phyloP scores from a whole-genome alignment of 2,113 vertebrate species.

The Nycticryphes semicollaris region DNA sequence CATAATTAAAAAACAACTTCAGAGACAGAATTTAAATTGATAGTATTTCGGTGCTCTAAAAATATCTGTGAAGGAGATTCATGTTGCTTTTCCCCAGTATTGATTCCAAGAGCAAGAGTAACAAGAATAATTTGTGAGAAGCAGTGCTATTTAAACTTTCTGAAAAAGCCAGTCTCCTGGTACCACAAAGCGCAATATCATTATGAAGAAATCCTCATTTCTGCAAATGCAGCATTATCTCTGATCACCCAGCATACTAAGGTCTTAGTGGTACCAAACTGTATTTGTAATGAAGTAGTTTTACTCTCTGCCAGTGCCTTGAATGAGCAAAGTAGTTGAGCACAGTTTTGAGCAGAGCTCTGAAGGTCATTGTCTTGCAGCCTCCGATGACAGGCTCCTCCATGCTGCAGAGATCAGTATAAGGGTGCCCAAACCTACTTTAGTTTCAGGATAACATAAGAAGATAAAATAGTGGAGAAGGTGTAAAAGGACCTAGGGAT shows the following conservation, averaged over 20 bases:
- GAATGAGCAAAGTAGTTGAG: neutral
- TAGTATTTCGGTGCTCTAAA: neutral
- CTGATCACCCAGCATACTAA: neutral
- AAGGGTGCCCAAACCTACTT: neutral
- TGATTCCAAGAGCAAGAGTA: neutral
- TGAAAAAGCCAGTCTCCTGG: neutral
- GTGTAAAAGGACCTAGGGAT: neutral
- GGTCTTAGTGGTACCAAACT: neutral
- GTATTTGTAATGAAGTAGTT: neutral
- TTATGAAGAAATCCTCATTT: neutral
- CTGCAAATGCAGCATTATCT: neutral
- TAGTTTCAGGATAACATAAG: neutral
- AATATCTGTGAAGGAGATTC: neutral
- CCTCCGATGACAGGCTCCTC: neutral
- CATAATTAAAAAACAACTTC: neutral
- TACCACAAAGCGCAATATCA: neutral
- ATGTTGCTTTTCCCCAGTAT: neutral
- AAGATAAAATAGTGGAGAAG: neutral
- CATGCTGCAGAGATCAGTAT: rapidly evolving
- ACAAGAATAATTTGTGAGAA: neutral
- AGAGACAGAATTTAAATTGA: slow-evolving; percentile 2
- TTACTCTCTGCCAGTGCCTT: neutral
- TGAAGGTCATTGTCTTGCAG: neutral
- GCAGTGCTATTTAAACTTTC: neutral
- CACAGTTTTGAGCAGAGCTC: neutral